Evolutionary conservation across 2,888 invertebrate genomes (phyloP).

Genomic region (Diaphora mendica): DNA sequence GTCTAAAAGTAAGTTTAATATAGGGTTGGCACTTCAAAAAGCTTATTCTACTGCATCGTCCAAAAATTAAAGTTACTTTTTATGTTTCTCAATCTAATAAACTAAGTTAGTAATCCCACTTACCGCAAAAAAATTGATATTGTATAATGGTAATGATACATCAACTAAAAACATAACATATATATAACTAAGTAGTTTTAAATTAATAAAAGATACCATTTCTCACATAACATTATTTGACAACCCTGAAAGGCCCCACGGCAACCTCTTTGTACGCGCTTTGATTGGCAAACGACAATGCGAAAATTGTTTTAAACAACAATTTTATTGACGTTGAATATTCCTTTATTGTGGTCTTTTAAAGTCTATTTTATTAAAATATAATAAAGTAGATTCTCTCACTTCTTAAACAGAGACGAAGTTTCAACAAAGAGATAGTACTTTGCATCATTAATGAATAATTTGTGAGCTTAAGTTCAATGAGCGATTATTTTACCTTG

Average conservation of each 20-base stretch:
- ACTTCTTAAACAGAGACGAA: constrained; percentile 21
- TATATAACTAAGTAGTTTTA: neutral
- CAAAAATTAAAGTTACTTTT: neutral
- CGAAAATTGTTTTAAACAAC: constrained; percentile 61
- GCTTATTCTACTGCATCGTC: neutral
- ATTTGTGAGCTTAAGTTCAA: neutral
- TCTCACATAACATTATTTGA: constrained; percentile 2
- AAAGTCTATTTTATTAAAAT: constrained; percentile 12
- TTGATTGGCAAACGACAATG: constrained; percentile 71
- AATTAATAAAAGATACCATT: constrained; percentile 14
- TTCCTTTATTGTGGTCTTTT: constrained; percentile 34
- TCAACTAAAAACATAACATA: neutral
- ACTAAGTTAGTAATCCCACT: neutral
- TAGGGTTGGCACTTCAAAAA: constrained; percentile 35
- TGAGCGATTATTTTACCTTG: neutral
- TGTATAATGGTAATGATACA: neutral
- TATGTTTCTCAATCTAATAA: neutral
- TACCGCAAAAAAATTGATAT: neutral
- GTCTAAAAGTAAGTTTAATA: constrained; percentile 35
- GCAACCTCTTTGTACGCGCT: constrained; percentile 60
- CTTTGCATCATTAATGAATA: constrained; percentile 16
- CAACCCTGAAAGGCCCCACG: constrained; percentile 46
- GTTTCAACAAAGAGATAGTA: constrained; percentile 26
- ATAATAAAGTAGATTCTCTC: neutral
- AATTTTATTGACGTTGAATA: constrained; percentile 51